Evolutionary conservation across 2,888 invertebrate genomes (phyloP), one percentile per base, ranked within the genome.

Genomic region (Drosophila robusta): DNA sequence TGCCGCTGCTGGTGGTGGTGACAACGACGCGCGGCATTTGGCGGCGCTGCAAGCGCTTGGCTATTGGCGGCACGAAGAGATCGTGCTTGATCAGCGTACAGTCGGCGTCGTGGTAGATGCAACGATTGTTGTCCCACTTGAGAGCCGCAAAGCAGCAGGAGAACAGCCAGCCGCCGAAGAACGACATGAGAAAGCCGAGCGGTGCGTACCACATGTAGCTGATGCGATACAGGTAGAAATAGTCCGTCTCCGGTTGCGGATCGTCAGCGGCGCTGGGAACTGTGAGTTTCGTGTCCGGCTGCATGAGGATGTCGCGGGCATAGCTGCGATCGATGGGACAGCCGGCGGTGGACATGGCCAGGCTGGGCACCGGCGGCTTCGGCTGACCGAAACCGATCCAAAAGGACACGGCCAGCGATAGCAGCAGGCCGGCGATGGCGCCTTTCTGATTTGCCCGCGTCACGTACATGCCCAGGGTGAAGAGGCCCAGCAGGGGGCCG

Each of bases 301-400:
- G 16, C 0, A 57, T 11, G 4, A 90, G 78, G 1, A 87, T 39
- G 16, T 87, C 84, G 0, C 29, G 52, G 12, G 71, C 64, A 24
- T 81, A 78, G 39, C 73, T 77, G 16, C 75, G 63, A 4, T 60
- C 14, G 4, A 60, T 18, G 9, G 90, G 78, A 65, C 96, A 96
- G 36, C 94, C 94, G 4, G 93, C 94, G 0, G 93, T 93, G 12
- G 93, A 93, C 42, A 95, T 93, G 0, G 95, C 94, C 42, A 96
- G 89, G 49, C 92, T 93, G 6, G 91, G 91, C 0, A 94, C 90
- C 0, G 93, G 91, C 0, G 96, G 96, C 77, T 95, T 95, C 0
- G 97, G 95, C 4, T 95, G 94, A 0, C 97, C 97, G 90, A 98
- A 96, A 52, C 96, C 97, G 75, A 97, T 95, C 96, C 97, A 97